These are phyloP conservation scores for Collichthys lucidus DNA, from an alignment of 2,113 vertebrate species.

Conservation along the genomic window DNA sequence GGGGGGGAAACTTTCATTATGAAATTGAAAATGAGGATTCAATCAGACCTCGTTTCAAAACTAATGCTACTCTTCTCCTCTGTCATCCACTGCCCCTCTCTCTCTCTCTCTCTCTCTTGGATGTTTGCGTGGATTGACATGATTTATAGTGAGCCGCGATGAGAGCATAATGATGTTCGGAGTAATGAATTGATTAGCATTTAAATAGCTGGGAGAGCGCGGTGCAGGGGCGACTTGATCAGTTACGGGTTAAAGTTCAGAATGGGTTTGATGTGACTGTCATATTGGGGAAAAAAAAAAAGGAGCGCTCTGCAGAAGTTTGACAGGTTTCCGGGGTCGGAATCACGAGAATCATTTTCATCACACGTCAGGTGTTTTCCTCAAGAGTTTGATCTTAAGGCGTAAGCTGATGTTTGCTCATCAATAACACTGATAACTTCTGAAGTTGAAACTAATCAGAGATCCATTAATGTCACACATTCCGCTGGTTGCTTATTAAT, in stretches of 20 bases:
- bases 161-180: constrained; percentile 65
- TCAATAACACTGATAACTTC: neutral
- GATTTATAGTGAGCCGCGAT: constrained; percentile 56
- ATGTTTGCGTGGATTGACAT: constrained; percentile 38
- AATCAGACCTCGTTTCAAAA: constrained; percentile 64
- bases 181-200: constrained; percentile 77
- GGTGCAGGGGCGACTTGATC: neutral
- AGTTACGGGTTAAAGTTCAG: constrained; percentile 36
- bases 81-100: neutral
- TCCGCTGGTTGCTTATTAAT: constrained; percentile 14
- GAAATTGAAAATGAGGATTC: constrained; percentile 71
- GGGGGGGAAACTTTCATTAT: constrained; percentile 57
- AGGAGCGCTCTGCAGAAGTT: neutral
- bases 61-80: constrained; percentile 53
- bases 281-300: neutral
- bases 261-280: constrained; percentile 10
- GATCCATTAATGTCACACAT: constrained; percentile 11
- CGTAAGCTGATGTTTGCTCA: neutral
- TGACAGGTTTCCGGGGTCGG: neutral
- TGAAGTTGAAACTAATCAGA: constrained; percentile 22
- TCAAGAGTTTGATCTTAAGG: neutral
- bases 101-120: constrained; percentile 15
- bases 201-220: constrained; percentile 57
- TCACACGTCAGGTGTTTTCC: too few species aligned
- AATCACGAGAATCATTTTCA: neutral